Conservation (phyloP, 1,140 invertebrate species). For the Andricus grossulariae region DNA sequence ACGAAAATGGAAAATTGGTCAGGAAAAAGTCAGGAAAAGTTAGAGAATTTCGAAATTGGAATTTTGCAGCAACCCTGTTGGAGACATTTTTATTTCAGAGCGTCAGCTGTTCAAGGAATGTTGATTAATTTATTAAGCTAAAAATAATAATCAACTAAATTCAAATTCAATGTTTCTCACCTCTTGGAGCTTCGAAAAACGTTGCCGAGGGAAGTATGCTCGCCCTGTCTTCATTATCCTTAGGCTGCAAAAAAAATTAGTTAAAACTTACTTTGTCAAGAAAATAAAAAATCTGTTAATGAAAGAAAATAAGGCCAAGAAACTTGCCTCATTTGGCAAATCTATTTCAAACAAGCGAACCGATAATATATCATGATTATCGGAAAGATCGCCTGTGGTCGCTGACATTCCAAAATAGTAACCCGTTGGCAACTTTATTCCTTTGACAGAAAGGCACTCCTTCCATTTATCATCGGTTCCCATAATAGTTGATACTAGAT, state of each 20-base stretch:
- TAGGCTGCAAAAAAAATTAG: slow-evolving; percentile 75
- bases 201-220: slow-evolving; percentile 88
- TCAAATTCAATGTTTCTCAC: slow-evolving; percentile 63
- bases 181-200: slow-evolving; percentile 88
- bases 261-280: neutral
- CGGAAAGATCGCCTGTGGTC: slow-evolving; percentile 96
- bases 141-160: no score
- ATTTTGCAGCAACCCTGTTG: no score
- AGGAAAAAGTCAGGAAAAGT: no score
- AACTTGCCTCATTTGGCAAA: slow-evolving; percentile 81
- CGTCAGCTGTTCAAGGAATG: slow-evolving; percentile 8
- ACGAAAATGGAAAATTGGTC: no score
- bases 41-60: no score
- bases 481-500: slow-evolving; percentile 91
- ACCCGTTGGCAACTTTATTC: slow-evolving; percentile 94
- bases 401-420: slow-evolving; percentile 97
- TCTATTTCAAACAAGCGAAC: slow-evolving; percentile 95
- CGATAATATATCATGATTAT: slow-evolving; percentile 97
- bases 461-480: slow-evolving; percentile 95
- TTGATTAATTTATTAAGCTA: neutral
- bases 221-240: slow-evolving; percentile 82
- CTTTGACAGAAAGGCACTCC: slow-evolving; percentile 93
- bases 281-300: neutral
- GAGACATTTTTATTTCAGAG: slow-evolving; percentile 18
- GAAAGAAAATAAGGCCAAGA: neutral